Conservation (phyloP, 2,888 invertebrate species). For the Diplazon laetatorius region DNA sequence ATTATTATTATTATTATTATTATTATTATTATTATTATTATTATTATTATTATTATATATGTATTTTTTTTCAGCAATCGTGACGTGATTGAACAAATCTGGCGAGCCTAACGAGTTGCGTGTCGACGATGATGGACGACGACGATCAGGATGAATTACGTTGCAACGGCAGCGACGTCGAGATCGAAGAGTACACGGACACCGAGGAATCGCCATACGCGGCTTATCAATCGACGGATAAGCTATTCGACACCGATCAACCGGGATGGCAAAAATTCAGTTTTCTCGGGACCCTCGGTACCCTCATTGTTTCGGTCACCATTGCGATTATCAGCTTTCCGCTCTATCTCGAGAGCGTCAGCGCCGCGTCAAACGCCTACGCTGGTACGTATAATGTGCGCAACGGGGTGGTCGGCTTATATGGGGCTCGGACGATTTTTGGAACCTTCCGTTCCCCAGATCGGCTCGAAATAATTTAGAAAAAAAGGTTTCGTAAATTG, state of each 20-base stretch:
- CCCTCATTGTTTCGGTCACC: conserved; percentile 83
- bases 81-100: conserved; percentile 40
- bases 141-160: conserved; percentile 79
- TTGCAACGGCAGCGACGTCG: conserved; percentile 78
- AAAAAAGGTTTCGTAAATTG: no score
- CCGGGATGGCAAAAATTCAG: conserved; percentile 81
- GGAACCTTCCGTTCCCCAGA: no score
- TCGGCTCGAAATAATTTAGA: no score
- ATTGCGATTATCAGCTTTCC: conserved; percentile 84
- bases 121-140: conserved; percentile 78
- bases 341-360: conserved; percentile 82
- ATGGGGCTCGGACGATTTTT: no score
- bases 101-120: conserved; percentile 71
- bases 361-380: conserved; percentile 79
- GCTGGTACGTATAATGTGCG: conserved; percentile 72
- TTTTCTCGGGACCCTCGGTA: conserved; percentile 82
- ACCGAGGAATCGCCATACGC: conserved; percentile 78
- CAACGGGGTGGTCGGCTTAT: no score
- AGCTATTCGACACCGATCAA: conserved; percentile 78
- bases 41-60: no score
- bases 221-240: conserved; percentile 76
- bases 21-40: no score
- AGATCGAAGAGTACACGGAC: conserved; percentile 79
- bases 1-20: no score
- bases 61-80: not conserved